These are phyloP conservation scores for Heterotis niloticus DNA, from an alignment of 2,113 vertebrate genomes.

Conservation along the genomic window DNA sequence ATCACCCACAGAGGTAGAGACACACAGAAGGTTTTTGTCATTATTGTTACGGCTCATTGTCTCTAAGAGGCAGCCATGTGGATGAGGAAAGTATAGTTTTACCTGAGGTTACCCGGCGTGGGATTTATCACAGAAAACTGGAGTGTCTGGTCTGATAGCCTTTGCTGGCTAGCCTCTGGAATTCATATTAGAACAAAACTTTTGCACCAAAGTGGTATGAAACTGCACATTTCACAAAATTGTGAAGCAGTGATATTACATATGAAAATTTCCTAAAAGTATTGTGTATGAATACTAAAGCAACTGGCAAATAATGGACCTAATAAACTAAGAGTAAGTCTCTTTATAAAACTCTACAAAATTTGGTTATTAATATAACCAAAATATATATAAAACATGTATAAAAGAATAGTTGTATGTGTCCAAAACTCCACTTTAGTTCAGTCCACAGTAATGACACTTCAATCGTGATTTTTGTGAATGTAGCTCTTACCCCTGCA, in stretches of 20 bases:
- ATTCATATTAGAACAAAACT: constrained; percentile 22
- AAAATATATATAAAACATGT: no score
- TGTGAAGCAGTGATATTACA: no score
- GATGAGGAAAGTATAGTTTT: constrained; percentile 16
- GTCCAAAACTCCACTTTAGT: no score
- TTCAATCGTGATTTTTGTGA: not conserved
- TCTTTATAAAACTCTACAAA: no score
- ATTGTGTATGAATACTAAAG: not conserved
- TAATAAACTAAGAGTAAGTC: no score
- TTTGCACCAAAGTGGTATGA: not conserved
- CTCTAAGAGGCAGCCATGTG: not conserved
- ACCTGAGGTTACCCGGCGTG: constrained; percentile 69
- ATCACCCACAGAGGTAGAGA: not conserved
- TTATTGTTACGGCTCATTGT: not conserved
- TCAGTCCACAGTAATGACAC: no score
- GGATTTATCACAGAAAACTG: constrained; percentile 47
- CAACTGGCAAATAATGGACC: not conserved
- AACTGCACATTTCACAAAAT: not conserved
- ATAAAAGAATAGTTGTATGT: no score
- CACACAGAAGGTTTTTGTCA: no score
- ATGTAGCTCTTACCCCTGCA: constrained; percentile 72
- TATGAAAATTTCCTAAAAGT: not conserved
- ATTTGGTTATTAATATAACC: no score
- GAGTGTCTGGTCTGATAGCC: constrained; percentile 74
- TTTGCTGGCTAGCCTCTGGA: constrained; percentile 85